Evolutionary conservation across 1,140 invertebrate species (phyloP).

Genomic region (honey bee (Apis mellifera)): DNA sequence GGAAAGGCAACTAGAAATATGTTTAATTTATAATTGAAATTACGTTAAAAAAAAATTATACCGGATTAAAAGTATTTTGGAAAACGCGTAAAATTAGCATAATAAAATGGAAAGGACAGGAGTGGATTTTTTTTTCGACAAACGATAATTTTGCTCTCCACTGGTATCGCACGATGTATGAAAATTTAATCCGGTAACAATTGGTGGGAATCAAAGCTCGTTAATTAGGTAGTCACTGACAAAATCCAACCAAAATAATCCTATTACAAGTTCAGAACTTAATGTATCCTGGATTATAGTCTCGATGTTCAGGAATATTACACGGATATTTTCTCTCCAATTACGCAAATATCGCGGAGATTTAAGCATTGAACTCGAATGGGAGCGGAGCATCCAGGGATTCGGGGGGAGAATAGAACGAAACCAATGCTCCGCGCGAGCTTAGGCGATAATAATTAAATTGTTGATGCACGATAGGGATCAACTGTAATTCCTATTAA

Average conservation of each 20-base stretch:
- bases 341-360: constrained; percentile 18
- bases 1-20: too few relatives aligned
- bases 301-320: not conserved
- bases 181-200: too few relatives aligned
- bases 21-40: too few relatives aligned
- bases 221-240: not conserved
- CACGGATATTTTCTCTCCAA: constrained; percentile 5
- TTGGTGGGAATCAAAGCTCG: not conserved
- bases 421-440: not conserved
- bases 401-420: not conserved
- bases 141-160: not conserved
- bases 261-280: not conserved
- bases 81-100: too few relatives aligned
- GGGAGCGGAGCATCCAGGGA: not conserved
- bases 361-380: constrained; percentile 23
- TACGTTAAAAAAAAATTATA: too few relatives aligned
- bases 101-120: too few relatives aligned
- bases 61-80: too few relatives aligned
- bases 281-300: not conserved
- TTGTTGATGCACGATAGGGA: not conserved
- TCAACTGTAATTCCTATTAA: not conserved
- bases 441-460: constrained; percentile 16
- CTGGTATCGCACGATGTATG: not conserved
- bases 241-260: not conserved
- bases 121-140: too few relatives aligned